Conservation (phyloP, 1,140 invertebrate species). For the Apis cerana region DNA sequence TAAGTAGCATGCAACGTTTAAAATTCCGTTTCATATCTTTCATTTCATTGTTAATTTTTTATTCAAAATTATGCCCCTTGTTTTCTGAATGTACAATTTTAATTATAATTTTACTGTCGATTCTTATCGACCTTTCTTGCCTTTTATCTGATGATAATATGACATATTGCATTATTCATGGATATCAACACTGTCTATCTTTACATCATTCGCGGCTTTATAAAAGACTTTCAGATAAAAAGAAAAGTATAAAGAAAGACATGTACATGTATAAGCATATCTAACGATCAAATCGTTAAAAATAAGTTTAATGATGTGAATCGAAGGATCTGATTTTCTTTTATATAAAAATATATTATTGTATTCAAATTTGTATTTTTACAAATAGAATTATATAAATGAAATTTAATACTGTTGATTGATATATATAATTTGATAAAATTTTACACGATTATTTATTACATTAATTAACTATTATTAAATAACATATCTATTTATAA, state of each 20-base stretch:
- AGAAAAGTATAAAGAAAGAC: background rate
- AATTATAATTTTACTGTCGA: conserved; percentile 1
- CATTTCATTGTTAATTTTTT: conserved; percentile 2
- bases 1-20: background rate
- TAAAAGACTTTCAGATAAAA: background rate
- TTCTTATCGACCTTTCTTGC: background rate
- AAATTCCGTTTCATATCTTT: background rate
- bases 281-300: background rate
- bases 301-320: background rate
- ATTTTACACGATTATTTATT: no score
- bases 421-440: no score
- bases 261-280: background rate
- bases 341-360: background rate
- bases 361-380: no score
- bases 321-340: background rate
- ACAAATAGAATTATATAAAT: no score
- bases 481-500: no score
- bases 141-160: conserved; percentile 6
- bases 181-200: conserved; percentile 21
- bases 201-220: background rate
- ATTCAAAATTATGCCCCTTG: background rate
- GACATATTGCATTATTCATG: conserved; percentile 7
- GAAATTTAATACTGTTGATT: no score
- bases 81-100: background rate
- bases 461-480: no score